Percentiles rank a stretch among this genome's conserved stretches.
These are phyloP conservation scores for Metopia argyrocephala DNA, from an alignment of 2,888 invertebrate species.

Conservation along the genomic window DNA sequence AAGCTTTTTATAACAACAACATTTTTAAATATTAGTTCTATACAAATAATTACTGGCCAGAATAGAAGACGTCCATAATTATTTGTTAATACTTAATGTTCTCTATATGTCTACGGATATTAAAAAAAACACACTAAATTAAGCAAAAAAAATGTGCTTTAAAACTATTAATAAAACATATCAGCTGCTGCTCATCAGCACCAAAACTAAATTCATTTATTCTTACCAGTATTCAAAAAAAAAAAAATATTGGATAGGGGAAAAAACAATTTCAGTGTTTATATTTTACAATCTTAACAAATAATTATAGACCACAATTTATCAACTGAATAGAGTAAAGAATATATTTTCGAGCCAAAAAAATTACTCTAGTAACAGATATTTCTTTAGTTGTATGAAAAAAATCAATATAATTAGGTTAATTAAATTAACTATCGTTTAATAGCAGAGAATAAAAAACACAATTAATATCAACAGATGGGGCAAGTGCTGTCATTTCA, in stretches of 20 bases:
- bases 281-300: neutral
- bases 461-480: too few relatives aligned
- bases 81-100: conserved; percentile 44
- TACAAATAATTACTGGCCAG: conserved; percentile 1
- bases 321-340: too few relatives aligned
- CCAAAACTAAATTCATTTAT: conserved; percentile 17
- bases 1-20: conserved; percentile 44
- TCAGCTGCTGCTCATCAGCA: conserved; percentile 44
- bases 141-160: neutral
- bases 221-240: neutral
- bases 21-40: conserved; percentile 34
- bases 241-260: neutral
- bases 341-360: too few relatives aligned
- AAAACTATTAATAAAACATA: conserved; percentile 43
- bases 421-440: too few relatives aligned
- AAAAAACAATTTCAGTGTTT: conserved; percentile 4
- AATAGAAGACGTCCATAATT: conserved; percentile 28
- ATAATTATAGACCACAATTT: neutral
- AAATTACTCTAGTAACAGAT: too few relatives aligned
- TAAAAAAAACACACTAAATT: conserved; percentile 29
- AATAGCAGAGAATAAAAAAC: too few relatives aligned
- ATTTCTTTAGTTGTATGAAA: too few relatives aligned
- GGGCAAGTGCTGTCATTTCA: too few relatives aligned
- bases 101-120: conserved; percentile 42
- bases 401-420: too few relatives aligned